Conservation (phyloP, 2,797 vertebrate species). For the Lepus townsendii region DNA sequence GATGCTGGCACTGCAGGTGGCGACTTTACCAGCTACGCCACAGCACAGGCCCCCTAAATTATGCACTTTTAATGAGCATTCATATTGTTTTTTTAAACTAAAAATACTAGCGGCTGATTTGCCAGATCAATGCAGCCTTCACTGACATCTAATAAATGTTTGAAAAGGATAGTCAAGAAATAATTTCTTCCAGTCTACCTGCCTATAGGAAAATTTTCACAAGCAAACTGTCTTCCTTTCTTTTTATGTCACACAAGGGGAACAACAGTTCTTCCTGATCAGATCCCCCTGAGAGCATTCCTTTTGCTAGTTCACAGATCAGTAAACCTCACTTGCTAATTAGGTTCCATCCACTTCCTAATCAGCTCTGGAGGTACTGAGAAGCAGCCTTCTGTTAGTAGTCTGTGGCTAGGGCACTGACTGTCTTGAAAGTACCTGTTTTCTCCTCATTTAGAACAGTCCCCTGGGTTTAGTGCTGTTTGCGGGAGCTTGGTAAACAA, state of each 20-base stretch:
- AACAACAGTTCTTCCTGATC: constrained; percentile 80
- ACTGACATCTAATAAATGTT: constrained; percentile 45
- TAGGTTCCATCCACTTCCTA: constrained; percentile 83
- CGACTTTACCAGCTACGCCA: too few relatives aligned
- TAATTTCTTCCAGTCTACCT: constrained; percentile 47
- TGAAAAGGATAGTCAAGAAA: constrained; percentile 50
- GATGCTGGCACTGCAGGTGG: too few relatives aligned
- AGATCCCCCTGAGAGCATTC: constrained; percentile 77
- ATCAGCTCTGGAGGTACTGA: constrained; percentile 80
- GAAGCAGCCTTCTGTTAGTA: constrained; percentile 80
- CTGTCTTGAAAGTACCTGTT: constrained; percentile 79
- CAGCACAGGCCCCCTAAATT: too few relatives aligned
- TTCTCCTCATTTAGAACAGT: constrained; percentile 84
- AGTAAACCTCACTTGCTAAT: constrained; percentile 85
- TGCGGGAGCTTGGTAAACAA: constrained; percentile 84
- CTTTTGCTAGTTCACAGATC: constrained; percentile 78
- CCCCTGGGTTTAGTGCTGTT: constrained; percentile 75
- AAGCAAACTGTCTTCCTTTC: constrained; percentile 64
- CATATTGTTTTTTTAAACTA: not conserved
- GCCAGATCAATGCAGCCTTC: not conserved
- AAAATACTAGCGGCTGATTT: constrained; percentile 45
- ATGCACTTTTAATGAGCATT: constrained; percentile 57
- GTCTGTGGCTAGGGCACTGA: constrained; percentile 78
- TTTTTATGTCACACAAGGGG: constrained; percentile 67
- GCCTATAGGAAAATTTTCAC: constrained; percentile 17